phyloP scores from a whole-genome alignment of 2,797 vertebrate genomes.

The Smutsia temminckii region DNA sequence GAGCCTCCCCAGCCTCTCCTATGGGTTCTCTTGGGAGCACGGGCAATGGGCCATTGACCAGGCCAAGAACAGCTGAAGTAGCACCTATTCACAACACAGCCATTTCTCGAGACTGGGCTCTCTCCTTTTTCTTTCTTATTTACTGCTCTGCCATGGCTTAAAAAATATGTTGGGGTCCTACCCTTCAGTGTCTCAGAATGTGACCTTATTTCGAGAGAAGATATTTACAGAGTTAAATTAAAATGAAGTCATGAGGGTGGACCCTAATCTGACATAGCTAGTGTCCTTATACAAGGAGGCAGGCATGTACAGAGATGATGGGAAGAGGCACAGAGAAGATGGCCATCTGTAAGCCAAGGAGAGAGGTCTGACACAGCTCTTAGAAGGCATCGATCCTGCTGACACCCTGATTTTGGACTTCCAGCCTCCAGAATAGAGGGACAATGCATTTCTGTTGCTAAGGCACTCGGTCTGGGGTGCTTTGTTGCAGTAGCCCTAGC shows the following conservation, averaged over 20 bases:
- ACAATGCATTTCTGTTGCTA: background rate
- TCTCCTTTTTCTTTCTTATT: background rate
- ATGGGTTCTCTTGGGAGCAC: background rate
- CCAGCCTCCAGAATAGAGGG: background rate
- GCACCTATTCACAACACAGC: conserved; percentile 56
- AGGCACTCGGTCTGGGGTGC: accelerated
- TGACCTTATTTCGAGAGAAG: background rate
- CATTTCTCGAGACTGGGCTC: conserved; percentile 62
- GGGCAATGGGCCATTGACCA: background rate
- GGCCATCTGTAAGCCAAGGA: background rate
- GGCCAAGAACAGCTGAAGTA: conserved; percentile 54
- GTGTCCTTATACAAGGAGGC: background rate
- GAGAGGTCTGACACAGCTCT: background rate
- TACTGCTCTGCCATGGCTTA: background rate
- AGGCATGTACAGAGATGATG: background rate
- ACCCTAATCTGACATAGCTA: background rate
- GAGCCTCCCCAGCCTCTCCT: conserved; percentile 41
- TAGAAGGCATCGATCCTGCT: background rate
- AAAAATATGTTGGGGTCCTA: background rate
- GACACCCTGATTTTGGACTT: no score
- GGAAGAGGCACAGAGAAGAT: background rate
- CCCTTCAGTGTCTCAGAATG: background rate
- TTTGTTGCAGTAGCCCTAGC: background rate
- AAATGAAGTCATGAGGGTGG: background rate
- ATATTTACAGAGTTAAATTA: background rate